Evolutionary conservation across 2,113 vertebrate genomes (phyloP).

Genomic region (Tetrao urogallus): DNA sequence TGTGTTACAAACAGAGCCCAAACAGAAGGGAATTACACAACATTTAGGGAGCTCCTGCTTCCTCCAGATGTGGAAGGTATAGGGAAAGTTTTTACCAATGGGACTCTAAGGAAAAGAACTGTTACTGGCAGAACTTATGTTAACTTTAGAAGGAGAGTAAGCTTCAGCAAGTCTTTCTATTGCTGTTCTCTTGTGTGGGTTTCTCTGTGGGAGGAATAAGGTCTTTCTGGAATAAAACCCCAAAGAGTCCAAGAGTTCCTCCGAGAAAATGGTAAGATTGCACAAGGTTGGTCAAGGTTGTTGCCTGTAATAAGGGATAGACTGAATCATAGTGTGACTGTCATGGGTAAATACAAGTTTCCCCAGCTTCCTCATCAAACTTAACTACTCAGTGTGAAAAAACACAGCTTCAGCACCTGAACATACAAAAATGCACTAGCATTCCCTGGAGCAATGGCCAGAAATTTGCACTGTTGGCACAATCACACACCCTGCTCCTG

Average conservation of each 20-base stretch:
- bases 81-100: neutral
- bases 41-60: neutral
- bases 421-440: neutral
- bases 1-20: neutral
- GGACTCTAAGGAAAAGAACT: neutral
- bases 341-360: neutral
- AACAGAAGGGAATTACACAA: neutral
- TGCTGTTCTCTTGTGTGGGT: rapidly evolving
- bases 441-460: neutral
- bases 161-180: neutral
- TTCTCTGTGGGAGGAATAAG: constrained; percentile 10
- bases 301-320: constrained; percentile 18
- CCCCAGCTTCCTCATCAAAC: neutral
- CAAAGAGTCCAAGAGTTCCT: neutral
- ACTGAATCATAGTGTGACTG: constrained; percentile 32
- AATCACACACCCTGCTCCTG: neutral
- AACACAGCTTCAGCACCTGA: neutral
- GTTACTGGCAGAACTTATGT: neutral
- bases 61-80: neutral
- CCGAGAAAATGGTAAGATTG: constrained; percentile 27
- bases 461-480: neutral
- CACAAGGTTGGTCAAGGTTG: constrained; percentile 44
- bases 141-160: neutral
- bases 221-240: neutral
- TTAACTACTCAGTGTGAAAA: neutral